Evolutionary conservation across 2,113 vertebrate genomes (phyloP).

Genomic region (Cichladusa arquata): DNA sequence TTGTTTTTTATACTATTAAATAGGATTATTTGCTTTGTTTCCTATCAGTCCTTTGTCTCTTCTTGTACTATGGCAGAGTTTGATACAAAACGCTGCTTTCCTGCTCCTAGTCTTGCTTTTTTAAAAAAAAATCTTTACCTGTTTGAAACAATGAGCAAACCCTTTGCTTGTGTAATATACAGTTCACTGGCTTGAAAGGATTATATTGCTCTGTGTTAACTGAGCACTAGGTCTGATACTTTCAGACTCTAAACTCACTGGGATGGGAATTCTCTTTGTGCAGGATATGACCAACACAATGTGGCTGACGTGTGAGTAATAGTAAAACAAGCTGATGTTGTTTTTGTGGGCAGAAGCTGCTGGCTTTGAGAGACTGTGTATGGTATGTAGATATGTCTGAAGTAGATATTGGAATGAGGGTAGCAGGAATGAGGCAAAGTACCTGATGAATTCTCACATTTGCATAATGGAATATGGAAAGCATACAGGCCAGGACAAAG

Average conservation of each 20-base stretch:
- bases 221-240: neutral
- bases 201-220: neutral
- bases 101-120: neutral
- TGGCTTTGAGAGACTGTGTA: neutral
- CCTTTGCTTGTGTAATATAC: neutral
- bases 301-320: accelerated
- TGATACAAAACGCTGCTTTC: neutral
- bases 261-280: neutral
- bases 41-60: neutral
- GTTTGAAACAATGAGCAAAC: neutral
- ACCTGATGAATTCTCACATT: neutral
- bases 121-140: neutral
- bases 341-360: slow-evolving; percentile 12
- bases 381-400: neutral
- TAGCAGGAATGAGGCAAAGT: neutral
- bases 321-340: neutral
- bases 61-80: neutral
- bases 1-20: slow-evolving; percentile 1
- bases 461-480: neutral
- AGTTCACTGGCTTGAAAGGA: neutral
- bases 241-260: neutral
- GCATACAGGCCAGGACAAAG: neutral
- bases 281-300: neutral
- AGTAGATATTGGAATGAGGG: neutral
- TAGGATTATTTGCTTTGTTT: neutral